Evolutionary conservation across 2,113 vertebrate species (phyloP).

Genomic region (Myocastor coypus): DNA sequence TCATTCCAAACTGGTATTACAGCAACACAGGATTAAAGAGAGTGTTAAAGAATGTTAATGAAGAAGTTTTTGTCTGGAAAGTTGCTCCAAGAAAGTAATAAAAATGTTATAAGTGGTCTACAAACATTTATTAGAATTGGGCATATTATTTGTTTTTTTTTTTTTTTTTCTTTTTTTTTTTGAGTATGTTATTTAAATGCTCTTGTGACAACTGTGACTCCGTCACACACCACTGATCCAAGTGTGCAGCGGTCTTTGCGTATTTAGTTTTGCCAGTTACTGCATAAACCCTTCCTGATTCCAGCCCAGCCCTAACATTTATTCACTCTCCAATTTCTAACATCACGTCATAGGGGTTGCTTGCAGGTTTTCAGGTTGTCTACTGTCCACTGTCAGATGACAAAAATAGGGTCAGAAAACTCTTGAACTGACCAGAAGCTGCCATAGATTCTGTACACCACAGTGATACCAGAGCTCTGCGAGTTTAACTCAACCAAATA

Average conservation of each 20-base stretch:
- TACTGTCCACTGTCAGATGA: background rate
- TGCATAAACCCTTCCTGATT: background rate
- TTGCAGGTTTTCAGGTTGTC: background rate
- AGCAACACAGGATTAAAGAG: background rate
- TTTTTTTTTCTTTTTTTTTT: too few species aligned
- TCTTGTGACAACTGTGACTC: background rate
- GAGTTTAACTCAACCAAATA: background rate
- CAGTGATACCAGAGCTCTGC: background rate
- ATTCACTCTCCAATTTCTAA: conserved; percentile 6
- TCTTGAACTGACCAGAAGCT: background rate
- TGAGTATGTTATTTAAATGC: background rate
- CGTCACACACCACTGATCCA: background rate
- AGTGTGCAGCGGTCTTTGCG: background rate
- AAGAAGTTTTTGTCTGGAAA: background rate
- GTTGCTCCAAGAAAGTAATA: background rate
- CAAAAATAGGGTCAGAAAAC: background rate
- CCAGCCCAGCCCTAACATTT: background rate
- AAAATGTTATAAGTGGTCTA: background rate
- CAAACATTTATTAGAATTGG: background rate
- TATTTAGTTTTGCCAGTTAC: background rate
- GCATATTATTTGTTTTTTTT: background rate
- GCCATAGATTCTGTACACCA: background rate
- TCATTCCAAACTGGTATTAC: background rate
- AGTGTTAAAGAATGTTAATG: background rate
- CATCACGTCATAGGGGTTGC: background rate